Evolutionary conservation across 2,113 vertebrate species (phyloP).

Genomic region (Hirundichthys speculiger): DNA sequence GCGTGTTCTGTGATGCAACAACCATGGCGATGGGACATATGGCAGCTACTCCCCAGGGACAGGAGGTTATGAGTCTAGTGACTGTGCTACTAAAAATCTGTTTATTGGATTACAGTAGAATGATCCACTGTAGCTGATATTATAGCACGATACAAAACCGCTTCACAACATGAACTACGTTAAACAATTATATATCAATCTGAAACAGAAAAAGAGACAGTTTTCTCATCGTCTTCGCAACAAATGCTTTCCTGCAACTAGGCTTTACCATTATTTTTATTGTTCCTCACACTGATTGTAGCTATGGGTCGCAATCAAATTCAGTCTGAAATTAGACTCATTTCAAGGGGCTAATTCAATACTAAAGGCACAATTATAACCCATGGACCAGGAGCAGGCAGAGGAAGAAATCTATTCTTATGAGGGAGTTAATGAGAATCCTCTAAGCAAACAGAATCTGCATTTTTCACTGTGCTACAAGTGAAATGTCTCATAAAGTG

Average conservation of each 20-base stretch:
- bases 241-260: background rate
- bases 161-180: background rate
- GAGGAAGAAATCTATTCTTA: background rate
- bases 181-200: background rate
- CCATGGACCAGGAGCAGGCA: background rate
- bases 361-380: slow-evolving; percentile 22
- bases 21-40: slow-evolving; percentile 50
- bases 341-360: slow-evolving; percentile 44
- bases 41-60: slow-evolving; percentile 32
- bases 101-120: background rate
- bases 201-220: too few relatives aligned
- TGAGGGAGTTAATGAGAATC: slow-evolving; percentile 6
- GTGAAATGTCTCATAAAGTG: background rate
- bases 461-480: background rate
- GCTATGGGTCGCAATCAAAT: slow-evolving; percentile 33
- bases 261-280: background rate
- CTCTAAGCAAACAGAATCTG: background rate
- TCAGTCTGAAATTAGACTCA: slow-evolving; percentile 39
- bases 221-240: background rate
- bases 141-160: background rate
- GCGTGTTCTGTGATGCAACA: slow-evolving; percentile 10
- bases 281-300: slow-evolving; percentile 1
- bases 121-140: background rate
- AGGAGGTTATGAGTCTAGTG: slow-evolving; percentile 12
- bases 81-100: slow-evolving; percentile 4